Evolutionary conservation across 1,140 invertebrate species (phyloP).

Genomic region (Akabosia matsudoensis): DNA sequence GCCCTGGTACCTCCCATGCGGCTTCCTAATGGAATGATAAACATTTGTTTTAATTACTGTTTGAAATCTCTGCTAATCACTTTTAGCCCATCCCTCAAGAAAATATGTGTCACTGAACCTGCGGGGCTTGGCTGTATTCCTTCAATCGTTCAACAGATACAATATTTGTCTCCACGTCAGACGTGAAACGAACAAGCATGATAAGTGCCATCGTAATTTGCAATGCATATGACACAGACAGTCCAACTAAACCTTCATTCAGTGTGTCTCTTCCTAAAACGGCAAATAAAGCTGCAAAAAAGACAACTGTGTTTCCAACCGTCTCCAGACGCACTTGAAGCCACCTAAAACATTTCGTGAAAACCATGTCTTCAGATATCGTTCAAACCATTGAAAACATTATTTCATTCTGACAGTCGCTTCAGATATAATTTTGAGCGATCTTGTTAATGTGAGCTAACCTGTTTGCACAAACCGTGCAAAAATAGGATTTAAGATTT

Average conservation of each 20-base stretch:
- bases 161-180: conserved; percentile 75
- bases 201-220: conserved; percentile 66
- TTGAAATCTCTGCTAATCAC: too few relatives aligned
- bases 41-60: too few relatives aligned
- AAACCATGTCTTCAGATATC: not conserved
- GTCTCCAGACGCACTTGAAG: conserved; percentile 78
- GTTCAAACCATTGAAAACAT: too few relatives aligned
- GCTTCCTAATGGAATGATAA: conserved; percentile 72
- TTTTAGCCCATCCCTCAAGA: too few relatives aligned
- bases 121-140: conserved; percentile 59
- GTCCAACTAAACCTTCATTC: conserved; percentile 51
- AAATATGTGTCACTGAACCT: conserved; percentile 39
- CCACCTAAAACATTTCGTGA: conserved; percentile 42
- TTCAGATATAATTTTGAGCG: not conserved
- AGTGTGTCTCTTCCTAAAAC: conserved; percentile 59
- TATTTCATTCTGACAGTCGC: not conserved
- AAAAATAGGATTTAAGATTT: conserved; percentile 56
- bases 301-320: conserved; percentile 86
- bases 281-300: conserved; percentile 82
- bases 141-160: conserved; percentile 63
- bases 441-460: conserved; percentile 21
- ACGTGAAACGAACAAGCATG: conserved; percentile 92
- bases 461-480: conserved; percentile 51
- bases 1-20: conserved; percentile 64
- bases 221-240: conserved; percentile 55